phyloP scores from a whole-genome alignment of 2,113 vertebrate genomes.

The Formicarius rufipectus region DNA sequence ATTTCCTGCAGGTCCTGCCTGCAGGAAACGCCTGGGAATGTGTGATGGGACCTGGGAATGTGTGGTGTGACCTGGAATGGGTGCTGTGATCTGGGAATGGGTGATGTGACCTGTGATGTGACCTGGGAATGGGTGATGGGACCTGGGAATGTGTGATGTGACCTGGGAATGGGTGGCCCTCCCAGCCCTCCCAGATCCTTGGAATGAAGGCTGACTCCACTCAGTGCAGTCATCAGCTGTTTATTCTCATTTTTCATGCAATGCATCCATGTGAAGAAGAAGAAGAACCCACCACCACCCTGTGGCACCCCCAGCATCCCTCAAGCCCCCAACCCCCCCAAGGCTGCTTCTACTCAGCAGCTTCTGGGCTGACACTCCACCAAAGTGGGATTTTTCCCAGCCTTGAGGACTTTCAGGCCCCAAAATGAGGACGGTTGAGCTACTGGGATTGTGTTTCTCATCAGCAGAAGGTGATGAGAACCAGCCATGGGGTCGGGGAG shows the following conservation, averaged over 20 bases:
- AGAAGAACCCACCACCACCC: not conserved
- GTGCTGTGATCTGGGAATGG: not conserved
- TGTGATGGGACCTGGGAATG: not conserved
- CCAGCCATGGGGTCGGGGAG: not conserved
- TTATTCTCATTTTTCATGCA: conserved; percentile 38
- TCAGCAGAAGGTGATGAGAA: not conserved
- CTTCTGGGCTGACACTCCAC: not conserved
- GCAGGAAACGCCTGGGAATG: not conserved
- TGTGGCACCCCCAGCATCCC: not conserved
- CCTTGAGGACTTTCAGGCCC: not conserved
- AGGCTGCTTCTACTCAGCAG: not conserved
- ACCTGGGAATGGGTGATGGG: not conserved
- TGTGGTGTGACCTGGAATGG: not conserved
- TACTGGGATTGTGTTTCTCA: not conserved
- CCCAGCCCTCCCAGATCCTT: not conserved
- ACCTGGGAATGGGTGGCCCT: not conserved
- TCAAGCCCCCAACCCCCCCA: not conserved
- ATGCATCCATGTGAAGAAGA: not conserved
- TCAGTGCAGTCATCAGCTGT: not conserved
- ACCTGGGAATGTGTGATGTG: too few relatives aligned
- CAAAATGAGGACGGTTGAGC: not conserved
- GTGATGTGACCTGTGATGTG: not conserved
- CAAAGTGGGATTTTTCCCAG: not conserved
- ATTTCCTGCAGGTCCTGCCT: not conserved
- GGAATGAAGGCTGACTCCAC: not conserved